A percentile compares a stretch with the other conserved stretches of the same genome.
These are phyloP conservation scores for Cyanoderma ruficeps DNA, from an alignment of 2,113 vertebrate genomes.

Conservation along the genomic window DNA sequence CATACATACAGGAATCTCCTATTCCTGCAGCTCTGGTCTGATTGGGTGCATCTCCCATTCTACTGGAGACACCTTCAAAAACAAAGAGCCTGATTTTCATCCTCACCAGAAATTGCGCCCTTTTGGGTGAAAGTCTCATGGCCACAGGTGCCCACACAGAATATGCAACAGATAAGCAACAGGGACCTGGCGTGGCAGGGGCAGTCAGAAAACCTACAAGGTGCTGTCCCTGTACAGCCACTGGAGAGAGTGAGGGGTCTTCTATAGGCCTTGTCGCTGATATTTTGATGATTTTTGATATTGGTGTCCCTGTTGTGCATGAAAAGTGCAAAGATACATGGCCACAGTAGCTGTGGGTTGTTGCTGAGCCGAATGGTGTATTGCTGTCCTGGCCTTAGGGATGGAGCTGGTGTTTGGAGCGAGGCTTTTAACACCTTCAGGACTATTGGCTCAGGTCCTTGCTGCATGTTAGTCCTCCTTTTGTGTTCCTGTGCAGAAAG, in stretches of 20 bases:
- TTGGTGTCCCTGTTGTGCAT: neutral
- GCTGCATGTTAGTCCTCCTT: neutral
- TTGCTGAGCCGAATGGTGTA: neutral
- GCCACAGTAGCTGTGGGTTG: neutral
- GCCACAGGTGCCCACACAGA: neutral
- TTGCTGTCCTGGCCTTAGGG: neutral
- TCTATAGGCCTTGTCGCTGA: neutral
- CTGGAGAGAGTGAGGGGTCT: neutral
- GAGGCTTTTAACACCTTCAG: neutral
- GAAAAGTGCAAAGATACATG: neutral
- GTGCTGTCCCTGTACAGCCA: neutral
- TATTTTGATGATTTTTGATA: neutral
- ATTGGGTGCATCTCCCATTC: neutral
- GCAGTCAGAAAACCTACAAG: neutral
- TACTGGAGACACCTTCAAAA: neutral
- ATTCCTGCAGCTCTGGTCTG: neutral
- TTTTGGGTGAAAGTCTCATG: neutral
- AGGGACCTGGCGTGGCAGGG: neutral
- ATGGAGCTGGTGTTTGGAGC: neutral
- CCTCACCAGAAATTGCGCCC: neutral
- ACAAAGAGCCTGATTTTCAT: neutral
- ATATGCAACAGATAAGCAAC: neutral
- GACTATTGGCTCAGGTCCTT: neutral
- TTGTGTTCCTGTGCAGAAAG: neutral
- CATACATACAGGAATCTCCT: neutral